A percentile compares a stretch with the other conserved stretches of the same genome.
phyloP scores from a whole-genome alignment of 2,888 invertebrate genomes.

The Chloroclysta siterata region DNA sequence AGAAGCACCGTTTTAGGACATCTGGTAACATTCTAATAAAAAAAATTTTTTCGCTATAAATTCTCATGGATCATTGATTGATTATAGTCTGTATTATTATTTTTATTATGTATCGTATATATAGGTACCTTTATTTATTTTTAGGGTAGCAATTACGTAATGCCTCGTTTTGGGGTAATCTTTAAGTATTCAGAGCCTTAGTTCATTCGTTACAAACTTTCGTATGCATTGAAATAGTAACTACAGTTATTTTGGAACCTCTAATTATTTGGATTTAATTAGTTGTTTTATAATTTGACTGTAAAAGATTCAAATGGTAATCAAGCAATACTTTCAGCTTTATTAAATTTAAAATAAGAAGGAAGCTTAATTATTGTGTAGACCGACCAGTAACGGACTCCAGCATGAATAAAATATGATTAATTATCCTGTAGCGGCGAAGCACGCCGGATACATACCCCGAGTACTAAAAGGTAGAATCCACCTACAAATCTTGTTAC shows the following conservation, averaged over 20 bases:
- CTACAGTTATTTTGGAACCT: not conserved
- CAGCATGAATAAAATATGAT: conserved; percentile 42
- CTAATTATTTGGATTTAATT: not conserved
- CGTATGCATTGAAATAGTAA: not conserved
- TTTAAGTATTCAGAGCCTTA: no score
- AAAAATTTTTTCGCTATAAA: no score
- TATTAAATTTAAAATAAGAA: conserved; percentile 25
- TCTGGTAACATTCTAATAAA: no score
- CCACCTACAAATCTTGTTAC: conserved; percentile 40
- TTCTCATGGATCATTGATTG: no score
- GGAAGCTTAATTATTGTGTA: conserved; percentile 31
- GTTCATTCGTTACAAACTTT: not conserved
- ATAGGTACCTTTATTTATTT: not conserved
- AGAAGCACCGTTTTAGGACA: no score
- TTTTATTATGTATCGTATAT: not conserved
- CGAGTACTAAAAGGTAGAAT: conserved; percentile 15
- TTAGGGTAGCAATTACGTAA: conserved; percentile 11
- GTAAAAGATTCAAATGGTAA: not conserved
- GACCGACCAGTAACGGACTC: conserved; percentile 33
- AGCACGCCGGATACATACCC: conserved; percentile 14
- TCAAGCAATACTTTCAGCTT: not conserved
- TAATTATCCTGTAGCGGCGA: conserved; percentile 33
- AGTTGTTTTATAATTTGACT: not conserved
- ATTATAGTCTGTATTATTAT: no score
- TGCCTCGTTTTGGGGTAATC: not conserved